Evolutionary conservation across 2,113 vertebrate genomes (phyloP).

Genomic region (Anser cygnoides): DNA sequence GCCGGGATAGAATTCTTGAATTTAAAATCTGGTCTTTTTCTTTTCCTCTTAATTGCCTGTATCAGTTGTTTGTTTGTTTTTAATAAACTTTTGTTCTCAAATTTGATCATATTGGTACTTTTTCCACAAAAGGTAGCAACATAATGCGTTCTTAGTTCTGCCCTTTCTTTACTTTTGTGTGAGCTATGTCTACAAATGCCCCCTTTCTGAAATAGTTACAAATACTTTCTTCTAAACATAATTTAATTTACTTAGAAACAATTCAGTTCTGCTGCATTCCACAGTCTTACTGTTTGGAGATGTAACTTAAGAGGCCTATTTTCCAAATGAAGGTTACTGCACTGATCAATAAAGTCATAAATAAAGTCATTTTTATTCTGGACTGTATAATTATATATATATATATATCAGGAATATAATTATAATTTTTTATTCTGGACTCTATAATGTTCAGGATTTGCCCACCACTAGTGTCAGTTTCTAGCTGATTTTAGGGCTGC

Average conservation of each 20-base stretch:
- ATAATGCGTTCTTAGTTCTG: background rate
- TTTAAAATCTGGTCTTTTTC: background rate
- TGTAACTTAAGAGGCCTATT: background rate
- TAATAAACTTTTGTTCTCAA: background rate
- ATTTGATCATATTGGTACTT: background rate
- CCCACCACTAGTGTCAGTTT: background rate
- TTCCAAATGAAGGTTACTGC: background rate
- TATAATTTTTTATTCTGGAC: background rate
- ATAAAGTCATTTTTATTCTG: background rate
- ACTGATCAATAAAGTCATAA: background rate
- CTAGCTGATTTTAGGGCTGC: background rate
- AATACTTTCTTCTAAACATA: background rate
- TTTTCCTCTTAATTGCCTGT: background rate
- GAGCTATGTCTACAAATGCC: accelerated
- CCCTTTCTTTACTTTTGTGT: background rate
- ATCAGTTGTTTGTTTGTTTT: background rate
- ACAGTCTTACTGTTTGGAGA: background rate
- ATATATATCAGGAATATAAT: too few species aligned
- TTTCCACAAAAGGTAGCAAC: background rate
- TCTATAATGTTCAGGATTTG: background rate
- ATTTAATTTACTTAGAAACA: background rate
- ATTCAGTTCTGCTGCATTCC: background rate
- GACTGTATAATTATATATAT: background rate
- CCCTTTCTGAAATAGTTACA: background rate
- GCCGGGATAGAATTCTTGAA: background rate